Base-by-base conservation (phyloP, 2,113 vertebrate genomes). In the Cinclus cinclus region DNA sequence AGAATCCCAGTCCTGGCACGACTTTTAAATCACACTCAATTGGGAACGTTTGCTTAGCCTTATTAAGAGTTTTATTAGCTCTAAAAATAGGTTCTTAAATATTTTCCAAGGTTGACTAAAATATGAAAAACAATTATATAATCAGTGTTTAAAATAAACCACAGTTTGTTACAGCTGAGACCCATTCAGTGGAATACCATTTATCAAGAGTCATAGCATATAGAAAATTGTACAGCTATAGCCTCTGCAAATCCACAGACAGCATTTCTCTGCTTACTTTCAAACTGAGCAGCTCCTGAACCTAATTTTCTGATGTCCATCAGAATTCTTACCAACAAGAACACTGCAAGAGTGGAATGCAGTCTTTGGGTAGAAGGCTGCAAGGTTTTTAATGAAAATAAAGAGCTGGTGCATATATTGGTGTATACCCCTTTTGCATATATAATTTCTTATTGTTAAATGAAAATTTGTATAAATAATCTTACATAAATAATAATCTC, bases 31-130 rank as follows among this genome's bases (percentile, higher is more conserved):
- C 73, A 82, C 37, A 90, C 53, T 83, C 35, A 62, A 49, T 65
- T 86, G 10, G 53, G 80, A 97, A 95, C 46, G 47, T 63, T 82
- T 60, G 41, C 37, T 94, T 76, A 65, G 77, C 91, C 65, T 88
- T 96, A 89, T 16, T 60, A 96, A 96, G 90, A 89, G 82, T 97
- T 97, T 94, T 96, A 95, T 92, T 95, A 91, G 30, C 35, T 94
- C 92, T 92, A 90, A 97, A 94, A 97, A 94, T 96, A 96, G 75
- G 91, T 78, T 89, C 70, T 91, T 89, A 96, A 94, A 95, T 86
- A 84, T 96, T 94, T 94, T 94, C 86, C 83, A 93, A 88, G 52
- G 46, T 92, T 58, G 73, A 75, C 4, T 49, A 95, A 94, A 96
- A 89, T 87, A 89, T 74, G 96, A 94, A 96, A 92, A 91, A 79